These are phyloP conservation scores for Acrobasis consociella DNA, from an alignment of 2,888 invertebrate species.

Conservation along the genomic window DNA sequence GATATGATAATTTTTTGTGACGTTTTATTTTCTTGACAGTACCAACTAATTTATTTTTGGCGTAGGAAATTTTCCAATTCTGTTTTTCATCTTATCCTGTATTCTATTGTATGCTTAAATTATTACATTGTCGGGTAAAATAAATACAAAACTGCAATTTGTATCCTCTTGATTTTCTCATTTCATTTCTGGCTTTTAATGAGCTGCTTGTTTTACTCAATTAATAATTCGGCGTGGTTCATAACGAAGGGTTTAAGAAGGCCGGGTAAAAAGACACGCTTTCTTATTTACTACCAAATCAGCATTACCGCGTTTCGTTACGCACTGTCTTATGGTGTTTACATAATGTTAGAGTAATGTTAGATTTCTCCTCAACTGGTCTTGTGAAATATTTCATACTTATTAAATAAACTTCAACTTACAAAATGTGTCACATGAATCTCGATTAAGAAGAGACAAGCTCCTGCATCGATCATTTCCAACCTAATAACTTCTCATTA, in stretches of 20 bases:
- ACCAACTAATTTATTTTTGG: no score
- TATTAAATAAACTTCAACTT: constrained; percentile 2
- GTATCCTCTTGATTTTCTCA: background rate
- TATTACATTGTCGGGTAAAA: no score
- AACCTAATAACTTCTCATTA: constrained; percentile 23
- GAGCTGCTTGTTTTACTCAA: background rate
- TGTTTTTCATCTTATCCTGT: no score
- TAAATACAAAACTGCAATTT: no score
- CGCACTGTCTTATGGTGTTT: background rate
- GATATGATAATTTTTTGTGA: no score
- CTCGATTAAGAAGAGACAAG: constrained; percentile 12
- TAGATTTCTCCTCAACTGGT: background rate
- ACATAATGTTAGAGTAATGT: background rate
- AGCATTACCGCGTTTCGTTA: constrained; percentile 4
- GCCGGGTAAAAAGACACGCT: constrained; percentile 2
- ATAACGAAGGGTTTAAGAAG: background rate
- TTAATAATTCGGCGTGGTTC: background rate
- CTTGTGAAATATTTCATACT: background rate
- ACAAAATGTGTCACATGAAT: constrained; percentile 14
- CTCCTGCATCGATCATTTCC: constrained; percentile 14
- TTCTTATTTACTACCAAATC: constrained; percentile 14
- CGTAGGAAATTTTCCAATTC: no score
- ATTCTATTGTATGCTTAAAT: no score
- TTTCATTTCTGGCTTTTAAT: background rate
- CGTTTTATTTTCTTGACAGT: no score